Percentiles rank a stretch among this genome's conserved stretches.
phyloP scores from a whole-genome alignment of 2,113 vertebrate genomes.

The Octodon degus region DNA sequence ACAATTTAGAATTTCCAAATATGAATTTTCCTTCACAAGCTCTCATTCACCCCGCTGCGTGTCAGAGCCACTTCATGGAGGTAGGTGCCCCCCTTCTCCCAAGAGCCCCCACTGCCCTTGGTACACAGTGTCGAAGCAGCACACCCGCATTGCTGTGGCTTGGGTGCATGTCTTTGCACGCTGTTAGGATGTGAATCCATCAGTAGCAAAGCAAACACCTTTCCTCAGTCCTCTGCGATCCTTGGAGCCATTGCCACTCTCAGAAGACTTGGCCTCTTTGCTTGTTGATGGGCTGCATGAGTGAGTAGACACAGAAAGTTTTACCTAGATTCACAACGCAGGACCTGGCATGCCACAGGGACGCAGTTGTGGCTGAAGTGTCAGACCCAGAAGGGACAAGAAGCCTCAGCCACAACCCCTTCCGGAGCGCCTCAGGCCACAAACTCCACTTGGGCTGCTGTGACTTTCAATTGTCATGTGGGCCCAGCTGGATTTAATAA shows the following conservation, averaged over 20 bases:
- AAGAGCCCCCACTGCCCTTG: background rate
- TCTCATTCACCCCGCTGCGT: background rate
- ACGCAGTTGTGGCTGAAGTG: background rate
- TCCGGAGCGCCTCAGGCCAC: background rate
- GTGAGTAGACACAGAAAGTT: background rate
- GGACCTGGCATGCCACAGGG: too few relatives aligned
- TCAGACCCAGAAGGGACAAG: background rate
- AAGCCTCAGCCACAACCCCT: background rate
- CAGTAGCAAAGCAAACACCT: background rate
- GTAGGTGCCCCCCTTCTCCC: background rate
- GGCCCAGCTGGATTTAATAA: conserved; percentile 61
- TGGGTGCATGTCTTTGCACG: too few relatives aligned
- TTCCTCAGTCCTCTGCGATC: background rate
- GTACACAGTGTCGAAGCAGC: too few relatives aligned
- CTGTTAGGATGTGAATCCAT: background rate
- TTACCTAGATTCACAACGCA: background rate
- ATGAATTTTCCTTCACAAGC: background rate
- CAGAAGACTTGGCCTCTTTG: background rate
- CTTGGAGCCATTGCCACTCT: background rate
- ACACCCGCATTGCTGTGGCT: background rate
- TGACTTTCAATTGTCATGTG: conserved; percentile 44
- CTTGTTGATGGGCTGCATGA: background rate
- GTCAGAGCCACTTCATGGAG: background rate
- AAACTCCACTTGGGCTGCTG: background rate
- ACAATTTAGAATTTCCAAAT: background rate